Conservation (phyloP, 2,797 vertebrate species). For the Fundulus diaphanus region DNA sequence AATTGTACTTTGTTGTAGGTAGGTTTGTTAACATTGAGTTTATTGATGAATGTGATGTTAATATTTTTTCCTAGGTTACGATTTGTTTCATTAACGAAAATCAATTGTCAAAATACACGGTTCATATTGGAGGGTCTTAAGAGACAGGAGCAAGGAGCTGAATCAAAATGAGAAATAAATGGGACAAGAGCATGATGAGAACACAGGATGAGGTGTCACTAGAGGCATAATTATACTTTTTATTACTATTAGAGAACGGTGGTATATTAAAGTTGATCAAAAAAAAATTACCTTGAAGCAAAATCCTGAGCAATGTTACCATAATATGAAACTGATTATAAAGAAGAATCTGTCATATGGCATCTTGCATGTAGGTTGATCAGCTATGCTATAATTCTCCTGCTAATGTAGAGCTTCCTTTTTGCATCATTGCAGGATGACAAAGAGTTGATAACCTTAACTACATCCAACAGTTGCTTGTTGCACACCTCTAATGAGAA, state of each 20-base stretch:
- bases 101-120: background rate
- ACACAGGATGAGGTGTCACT: background rate
- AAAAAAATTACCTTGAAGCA: background rate
- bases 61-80: background rate
- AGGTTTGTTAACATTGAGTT: background rate
- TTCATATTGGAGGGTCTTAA: background rate
- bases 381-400: too few relatives aligned
- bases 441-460: background rate
- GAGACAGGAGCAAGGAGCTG: background rate
- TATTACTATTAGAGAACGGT: background rate
- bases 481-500: background rate
- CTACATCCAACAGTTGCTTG: background rate
- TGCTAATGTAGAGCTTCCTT: background rate
- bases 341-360: background rate
- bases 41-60: background rate
- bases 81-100: background rate
- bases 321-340: background rate
- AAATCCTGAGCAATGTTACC: background rate
- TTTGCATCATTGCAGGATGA: too few relatives aligned
- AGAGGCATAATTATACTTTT: too few relatives aligned
- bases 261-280: background rate
- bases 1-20: background rate
- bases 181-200: too few relatives aligned
- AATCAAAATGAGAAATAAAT: too few relatives aligned
- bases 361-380: background rate